A percentile compares a stretch with the other conserved stretches of the same genome.
phyloP scores from a whole-genome alignment of 2,888 invertebrate species.

The Cerastis rubricosa region DNA sequence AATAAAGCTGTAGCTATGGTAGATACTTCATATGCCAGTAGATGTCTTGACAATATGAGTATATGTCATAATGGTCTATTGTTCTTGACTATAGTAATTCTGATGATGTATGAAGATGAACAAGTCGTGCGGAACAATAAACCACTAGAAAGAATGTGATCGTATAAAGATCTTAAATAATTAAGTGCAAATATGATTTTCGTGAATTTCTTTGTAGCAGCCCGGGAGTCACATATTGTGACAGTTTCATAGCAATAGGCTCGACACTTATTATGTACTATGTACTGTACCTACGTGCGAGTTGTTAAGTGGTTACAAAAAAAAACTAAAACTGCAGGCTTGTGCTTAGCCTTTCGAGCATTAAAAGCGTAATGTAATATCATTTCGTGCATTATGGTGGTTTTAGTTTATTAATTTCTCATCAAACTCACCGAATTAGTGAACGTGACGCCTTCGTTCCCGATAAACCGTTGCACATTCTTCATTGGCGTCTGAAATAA shows the following conservation, averaged over 20 bases:
- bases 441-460: conserved; percentile 92
- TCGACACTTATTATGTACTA: neutral
- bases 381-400: neutral
- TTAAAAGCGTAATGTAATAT: neutral
- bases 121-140: neutral
- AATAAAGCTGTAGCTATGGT: neutral
- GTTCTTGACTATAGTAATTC: conserved; percentile 1
- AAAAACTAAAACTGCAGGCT: neutral
- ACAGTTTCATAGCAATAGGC: neutral
- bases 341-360: neutral
- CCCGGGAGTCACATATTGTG: neutral
- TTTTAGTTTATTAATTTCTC: neutral
- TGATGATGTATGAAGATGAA: neutral
- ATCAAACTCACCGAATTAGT: conserved; percentile 93
- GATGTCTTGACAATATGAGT: neutral
- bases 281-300: too few species aligned
- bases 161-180: neutral
- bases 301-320: neutral
- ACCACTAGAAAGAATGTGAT: neutral
- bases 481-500: conserved; percentile 92
- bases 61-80: neutral
- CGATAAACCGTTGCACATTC: conserved; percentile 92
- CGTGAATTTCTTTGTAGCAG: neutral
- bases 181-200: neutral
- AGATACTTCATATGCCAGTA: too few species aligned